Percentiles rank a stretch among this genome's conserved stretches.
These are phyloP conservation scores for Ciona savignyi DNA, from an alignment of 23 tunicate genomes.

Conservation along the genomic window DNA sequence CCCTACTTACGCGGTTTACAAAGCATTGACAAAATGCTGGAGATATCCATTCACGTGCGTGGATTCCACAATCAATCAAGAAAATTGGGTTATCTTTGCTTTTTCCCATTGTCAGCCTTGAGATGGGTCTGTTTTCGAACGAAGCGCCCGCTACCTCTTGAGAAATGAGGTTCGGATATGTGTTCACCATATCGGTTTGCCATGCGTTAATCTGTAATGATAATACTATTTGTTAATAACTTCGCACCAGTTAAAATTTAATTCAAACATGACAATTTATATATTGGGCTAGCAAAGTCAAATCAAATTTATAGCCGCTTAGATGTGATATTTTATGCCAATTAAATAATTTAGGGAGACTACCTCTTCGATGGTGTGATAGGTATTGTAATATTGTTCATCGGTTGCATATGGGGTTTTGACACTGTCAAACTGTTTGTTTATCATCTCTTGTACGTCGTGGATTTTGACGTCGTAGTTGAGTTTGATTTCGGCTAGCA, in stretches of 20 bases:
- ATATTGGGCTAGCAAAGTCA: no score
- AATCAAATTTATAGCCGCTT: no score
- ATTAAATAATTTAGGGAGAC: no score
- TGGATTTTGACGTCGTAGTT: constrained; percentile 45
- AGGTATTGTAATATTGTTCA: constrained; percentile 53
- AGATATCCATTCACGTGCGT: constrained; percentile 98
- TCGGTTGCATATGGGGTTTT: background rate
- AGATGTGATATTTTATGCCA: no score
- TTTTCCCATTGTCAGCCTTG: constrained; percentile 20
- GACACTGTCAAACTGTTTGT: constrained; percentile 40
- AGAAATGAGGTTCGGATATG: constrained; percentile 17
- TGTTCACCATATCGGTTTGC: constrained; percentile 37
- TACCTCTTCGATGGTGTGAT: constrained; percentile 72
- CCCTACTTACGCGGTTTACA: constrained; percentile 68
- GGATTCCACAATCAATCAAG: constrained; percentile 95
- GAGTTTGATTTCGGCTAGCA: constrained; percentile 15
- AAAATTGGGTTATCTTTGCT: constrained; percentile 35
- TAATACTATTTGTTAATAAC: no score
- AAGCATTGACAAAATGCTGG: constrained; percentile 98
- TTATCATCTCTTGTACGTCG: constrained; percentile 50
- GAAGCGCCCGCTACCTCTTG: background rate
- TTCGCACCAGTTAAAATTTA: background rate
- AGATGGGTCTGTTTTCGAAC: constrained; percentile 61
- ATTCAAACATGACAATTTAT: no score
- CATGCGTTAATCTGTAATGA: constrained; percentile 38